Conservation (phyloP, 2,113 vertebrate genomes). For the Addax nasomaculatus region DNA sequence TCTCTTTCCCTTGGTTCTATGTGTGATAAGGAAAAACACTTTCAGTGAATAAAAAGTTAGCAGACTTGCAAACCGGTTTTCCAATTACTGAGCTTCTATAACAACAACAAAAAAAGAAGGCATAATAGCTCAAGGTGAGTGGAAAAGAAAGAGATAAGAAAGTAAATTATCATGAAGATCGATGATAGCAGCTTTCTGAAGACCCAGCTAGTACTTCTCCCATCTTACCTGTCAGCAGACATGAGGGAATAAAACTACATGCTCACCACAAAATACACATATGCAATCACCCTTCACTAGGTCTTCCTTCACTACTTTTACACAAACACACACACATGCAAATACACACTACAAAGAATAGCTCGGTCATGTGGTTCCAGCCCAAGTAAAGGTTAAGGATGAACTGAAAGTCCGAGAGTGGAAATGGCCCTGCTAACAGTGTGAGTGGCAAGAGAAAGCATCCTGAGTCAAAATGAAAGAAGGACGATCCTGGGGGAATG, state of each 20-base stretch:
- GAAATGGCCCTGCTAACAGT: background rate
- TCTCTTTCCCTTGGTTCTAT: background rate
- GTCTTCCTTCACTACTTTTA: background rate
- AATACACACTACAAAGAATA: background rate
- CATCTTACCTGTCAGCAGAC: background rate
- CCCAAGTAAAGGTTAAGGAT: background rate
- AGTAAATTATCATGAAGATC: background rate
- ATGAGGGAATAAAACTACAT: background rate
- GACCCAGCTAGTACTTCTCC: background rate
- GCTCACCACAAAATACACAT: background rate
- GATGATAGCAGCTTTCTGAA: background rate
- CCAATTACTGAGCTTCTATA: conserved; percentile 33
- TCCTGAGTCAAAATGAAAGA: background rate
- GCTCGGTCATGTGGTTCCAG: background rate
- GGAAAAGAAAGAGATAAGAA: conserved; percentile 38
- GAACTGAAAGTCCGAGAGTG: background rate
- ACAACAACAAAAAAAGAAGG: background rate
- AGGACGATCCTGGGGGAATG: background rate
- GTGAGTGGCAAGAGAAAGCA: background rate
- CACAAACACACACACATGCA: background rate
- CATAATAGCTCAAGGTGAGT: conserved; percentile 37
- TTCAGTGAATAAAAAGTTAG: conserved; percentile 11
- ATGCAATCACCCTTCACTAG: background rate
- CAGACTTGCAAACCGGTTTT: conserved; percentile 23
- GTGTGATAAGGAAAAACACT: background rate